Base-by-base conservation (phyloP, 2,888 invertebrate genomes). In the Drosophila greeni region DNA sequence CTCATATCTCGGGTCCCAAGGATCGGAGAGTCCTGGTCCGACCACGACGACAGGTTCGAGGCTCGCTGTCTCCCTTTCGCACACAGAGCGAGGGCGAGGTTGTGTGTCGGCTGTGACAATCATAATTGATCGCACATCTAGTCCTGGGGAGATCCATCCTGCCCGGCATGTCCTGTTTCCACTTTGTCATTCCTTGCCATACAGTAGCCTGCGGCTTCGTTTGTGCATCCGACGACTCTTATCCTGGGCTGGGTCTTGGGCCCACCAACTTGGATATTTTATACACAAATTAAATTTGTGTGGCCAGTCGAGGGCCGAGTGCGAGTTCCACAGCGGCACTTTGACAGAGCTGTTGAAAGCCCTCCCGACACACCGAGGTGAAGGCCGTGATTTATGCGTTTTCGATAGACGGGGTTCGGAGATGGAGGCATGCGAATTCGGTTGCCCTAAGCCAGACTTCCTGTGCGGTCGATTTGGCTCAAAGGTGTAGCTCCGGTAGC, bases 181-280 rank as follows among this genome's bases (percentile, higher is more conserved):
- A 72, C 80, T 75, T 68, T 76, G 72, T 65, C 59, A 65, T 54
- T 59, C 53, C 34, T 40, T 16, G 34, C 42, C 73, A 62, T 43
- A 84, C 84, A 81, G 85, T 85, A 84, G 84, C 77, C 70, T 74
- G 77, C 80, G 80, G 76, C 77, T 74, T 71, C 76, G 66, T 60
- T 73, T 73, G 67, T 71, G 31, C 54, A 60, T 26, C n/a, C 60
- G 36, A 20, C 49, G 52, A 47, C 58, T 57, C 49, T 48, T 52
- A 37, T 26, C 53, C 61, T 39, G 26, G 39, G n/a, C 42, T 45
- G 47, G n/a, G 24, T 52, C 36, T 53, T 42, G 34, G 65, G 84
- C 74, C 85, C 85, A 85, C 85, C 85, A 82, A 77, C 83, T 79
- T 79, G 48, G 84, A 82, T 74, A 85, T 83, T 85, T 83, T 79